A percentile compares a stretch with the other conserved stretches of the same genome.
phyloP scores from a whole-genome alignment of 2,113 vertebrate genomes.

The Pogonocichla stellata region DNA sequence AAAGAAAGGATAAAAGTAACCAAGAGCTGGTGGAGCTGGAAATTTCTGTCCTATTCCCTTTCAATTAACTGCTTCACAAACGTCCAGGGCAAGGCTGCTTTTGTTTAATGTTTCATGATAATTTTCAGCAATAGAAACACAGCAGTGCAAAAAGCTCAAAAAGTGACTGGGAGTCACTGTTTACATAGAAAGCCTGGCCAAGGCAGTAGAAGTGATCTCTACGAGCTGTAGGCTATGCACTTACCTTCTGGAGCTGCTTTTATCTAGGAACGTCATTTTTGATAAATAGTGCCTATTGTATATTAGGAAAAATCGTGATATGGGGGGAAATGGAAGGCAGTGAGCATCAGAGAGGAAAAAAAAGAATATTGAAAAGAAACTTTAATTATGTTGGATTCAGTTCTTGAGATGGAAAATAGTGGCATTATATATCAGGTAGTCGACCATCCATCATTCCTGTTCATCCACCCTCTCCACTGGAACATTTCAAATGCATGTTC shows the following conservation, averaged over 20 bases:
- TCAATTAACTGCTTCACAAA: not conserved
- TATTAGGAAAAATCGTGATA: slow-evolving; percentile 11
- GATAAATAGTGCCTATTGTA: slow-evolving; percentile 42
- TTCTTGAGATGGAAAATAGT: slow-evolving; percentile 10
- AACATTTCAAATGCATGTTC: slow-evolving; percentile 23
- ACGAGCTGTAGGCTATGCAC: not conserved
- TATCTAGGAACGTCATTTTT: slow-evolving; percentile 34
- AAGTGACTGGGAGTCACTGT: not conserved
- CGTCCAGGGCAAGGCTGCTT: not conserved
- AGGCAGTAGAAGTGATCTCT: not conserved
- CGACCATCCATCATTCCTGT: slow-evolving; percentile 11
- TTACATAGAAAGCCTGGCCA: not conserved
- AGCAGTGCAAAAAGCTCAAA: not conserved
- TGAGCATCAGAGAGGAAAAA: slow-evolving; percentile 16
- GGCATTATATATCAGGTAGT: slow-evolving; percentile 9
- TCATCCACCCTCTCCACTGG: not conserved
- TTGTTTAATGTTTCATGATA: not conserved
- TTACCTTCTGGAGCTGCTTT: not conserved
- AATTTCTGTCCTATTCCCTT: not conserved
- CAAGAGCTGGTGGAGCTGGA: not conserved
- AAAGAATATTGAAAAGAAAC: slow-evolving; percentile 48
- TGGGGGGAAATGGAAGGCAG: slow-evolving; percentile 39
- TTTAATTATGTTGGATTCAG: slow-evolving; percentile 47
- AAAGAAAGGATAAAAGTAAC: not conserved
- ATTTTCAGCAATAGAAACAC: not conserved